Conservation (phyloP, 2,797 vertebrate genomes). For the Myripristis murdjan region DNA sequence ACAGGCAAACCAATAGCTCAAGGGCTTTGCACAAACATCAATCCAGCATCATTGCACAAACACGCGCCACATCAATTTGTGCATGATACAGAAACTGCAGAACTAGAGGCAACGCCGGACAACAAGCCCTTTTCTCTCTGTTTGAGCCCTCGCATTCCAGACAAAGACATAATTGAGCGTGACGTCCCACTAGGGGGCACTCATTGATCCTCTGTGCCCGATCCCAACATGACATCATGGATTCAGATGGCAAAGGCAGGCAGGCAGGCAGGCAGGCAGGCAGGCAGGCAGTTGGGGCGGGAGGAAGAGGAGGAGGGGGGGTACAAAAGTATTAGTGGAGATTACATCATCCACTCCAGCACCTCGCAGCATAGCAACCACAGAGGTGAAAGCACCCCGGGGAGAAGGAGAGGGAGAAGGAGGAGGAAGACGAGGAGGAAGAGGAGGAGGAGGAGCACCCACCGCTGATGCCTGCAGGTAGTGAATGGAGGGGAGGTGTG, state of each 20-base stretch:
- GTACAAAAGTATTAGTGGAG: constrained; percentile 90
- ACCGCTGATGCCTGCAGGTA: constrained; percentile 61
- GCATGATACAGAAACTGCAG: constrained; percentile 27
- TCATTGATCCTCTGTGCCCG: constrained; percentile 71
- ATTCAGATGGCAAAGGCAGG: constrained; percentile 69
- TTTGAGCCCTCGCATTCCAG: constrained; percentile 66
- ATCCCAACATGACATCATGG: constrained; percentile 78
- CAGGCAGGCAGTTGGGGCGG: constrained; percentile 20
- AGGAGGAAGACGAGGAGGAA: constrained; percentile 44
- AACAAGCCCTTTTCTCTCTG: constrained; percentile 20
- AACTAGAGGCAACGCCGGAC: constrained; percentile 31
- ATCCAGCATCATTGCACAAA: constrained; percentile 41
- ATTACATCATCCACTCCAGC: constrained; percentile 89
- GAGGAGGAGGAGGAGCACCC: constrained; percentile 36
- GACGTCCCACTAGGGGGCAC: constrained; percentile 79
- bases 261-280: constrained; percentile 36
- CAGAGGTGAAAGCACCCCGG: constrained; percentile 83
- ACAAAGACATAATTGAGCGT: constrained; percentile 76
- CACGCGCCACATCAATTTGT: constrained; percentile 42
- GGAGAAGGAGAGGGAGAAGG: constrained; percentile 62
- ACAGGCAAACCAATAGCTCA: constrained; percentile 44
- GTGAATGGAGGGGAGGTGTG: constrained; percentile 26
- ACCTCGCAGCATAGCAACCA: constrained; percentile 85
- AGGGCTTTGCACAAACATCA: constrained; percentile 21
- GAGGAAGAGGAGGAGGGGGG: neutral